Conservation (phyloP, 2,888 invertebrate species). For the Acholoe squamosa region DNA sequence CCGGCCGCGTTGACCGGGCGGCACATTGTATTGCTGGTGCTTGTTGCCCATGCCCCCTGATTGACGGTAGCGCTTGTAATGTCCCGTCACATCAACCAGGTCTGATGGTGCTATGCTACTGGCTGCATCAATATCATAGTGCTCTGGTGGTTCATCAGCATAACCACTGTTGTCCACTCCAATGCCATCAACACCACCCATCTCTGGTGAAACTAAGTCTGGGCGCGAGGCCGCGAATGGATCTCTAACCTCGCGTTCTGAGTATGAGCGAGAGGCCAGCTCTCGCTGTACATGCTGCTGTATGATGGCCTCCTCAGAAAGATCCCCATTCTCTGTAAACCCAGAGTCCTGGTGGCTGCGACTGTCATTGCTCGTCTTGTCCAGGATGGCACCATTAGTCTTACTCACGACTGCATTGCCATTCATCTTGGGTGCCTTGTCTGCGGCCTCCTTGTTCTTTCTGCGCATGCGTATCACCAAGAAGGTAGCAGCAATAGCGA, state of each 20-base stretch:
- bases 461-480: conserved; percentile 91
- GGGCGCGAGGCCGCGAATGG: conserved; percentile 90
- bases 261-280: conserved; percentile 91
- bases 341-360: conserved; percentile 76
- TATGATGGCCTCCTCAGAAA: conserved; percentile 80
- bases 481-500: conserved; percentile 85
- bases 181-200: conserved; percentile 76
- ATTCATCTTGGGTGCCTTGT: conserved; percentile 74
- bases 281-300: conserved; percentile 92
- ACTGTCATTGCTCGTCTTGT: conserved; percentile 68
- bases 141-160: conserved; percentile 79
- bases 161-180: conserved; percentile 74
- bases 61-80: conserved; percentile 96
- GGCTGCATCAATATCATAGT: conserved; percentile 96
- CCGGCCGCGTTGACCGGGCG: conserved; percentile 28
- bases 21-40: conserved; percentile 2
- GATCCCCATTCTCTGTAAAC: conserved; percentile 73
- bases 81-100: conserved; percentile 93
- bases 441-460: conserved; percentile 88
- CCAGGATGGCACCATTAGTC: conserved; percentile 68
- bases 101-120: conserved; percentile 98
- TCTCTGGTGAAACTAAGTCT: conserved; percentile 95
- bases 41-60: conserved; percentile 83
- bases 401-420: conserved; percentile 85
- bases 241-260: conserved; percentile 91